These are phyloP conservation scores for Chaenodraco wilsoni DNA, from an alignment of 2,797 vertebrate species.

Conservation along the genomic window DNA sequence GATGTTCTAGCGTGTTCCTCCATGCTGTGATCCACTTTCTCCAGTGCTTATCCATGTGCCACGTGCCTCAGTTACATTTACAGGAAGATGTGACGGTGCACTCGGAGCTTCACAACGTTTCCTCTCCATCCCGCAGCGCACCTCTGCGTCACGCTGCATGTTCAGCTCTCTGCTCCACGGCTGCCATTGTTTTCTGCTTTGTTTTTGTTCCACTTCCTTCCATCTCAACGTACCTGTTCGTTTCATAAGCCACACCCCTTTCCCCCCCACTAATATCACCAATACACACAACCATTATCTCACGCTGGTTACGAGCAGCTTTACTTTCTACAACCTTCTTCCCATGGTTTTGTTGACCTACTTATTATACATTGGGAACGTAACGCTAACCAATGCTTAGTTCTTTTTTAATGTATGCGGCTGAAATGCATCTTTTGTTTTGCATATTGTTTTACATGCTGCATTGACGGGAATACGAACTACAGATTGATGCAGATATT, in stretches of 20 bases:
- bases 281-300: conserved; percentile 9
- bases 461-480: too few species aligned
- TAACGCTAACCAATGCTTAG: conserved; percentile 6
- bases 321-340: background rate
- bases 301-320: conserved; percentile 30
- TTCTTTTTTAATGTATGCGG: conserved; percentile 38
- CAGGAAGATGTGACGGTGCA: conserved; percentile 44
- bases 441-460: too few species aligned
- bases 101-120: conserved; percentile 65
- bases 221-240: conserved; percentile 12
- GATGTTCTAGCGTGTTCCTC: background rate
- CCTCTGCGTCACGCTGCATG: conserved; percentile 52
- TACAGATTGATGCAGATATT: too few species aligned
- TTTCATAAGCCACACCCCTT: conserved; percentile 22
- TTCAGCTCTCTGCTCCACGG: conserved; percentile 28
- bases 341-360: too few species aligned
- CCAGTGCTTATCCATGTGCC: conserved; percentile 15
- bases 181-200: conserved; percentile 32
- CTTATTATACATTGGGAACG: conserved; percentile 12
- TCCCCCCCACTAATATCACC: background rate
- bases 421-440: background rate
- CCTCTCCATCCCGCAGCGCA: conserved; percentile 56
- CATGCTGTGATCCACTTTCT: conserved; percentile 12
- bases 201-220: conserved; percentile 14
- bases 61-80: conserved; percentile 13